Conservation (phyloP, 1,140 invertebrate species). For the Globodera ellingtonae region DNA sequence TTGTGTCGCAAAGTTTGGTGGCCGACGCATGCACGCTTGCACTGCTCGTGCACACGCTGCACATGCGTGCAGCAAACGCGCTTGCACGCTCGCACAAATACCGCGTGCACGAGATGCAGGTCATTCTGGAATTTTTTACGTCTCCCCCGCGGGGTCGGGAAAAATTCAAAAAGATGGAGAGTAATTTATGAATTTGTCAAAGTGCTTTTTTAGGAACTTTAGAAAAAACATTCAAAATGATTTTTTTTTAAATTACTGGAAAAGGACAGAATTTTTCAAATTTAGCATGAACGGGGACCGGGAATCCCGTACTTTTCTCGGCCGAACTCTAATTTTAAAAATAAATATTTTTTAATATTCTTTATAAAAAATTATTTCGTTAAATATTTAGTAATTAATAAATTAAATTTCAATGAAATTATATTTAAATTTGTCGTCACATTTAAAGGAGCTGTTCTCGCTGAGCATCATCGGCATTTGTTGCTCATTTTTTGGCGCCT, state of each 20-base stretch:
- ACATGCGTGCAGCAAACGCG: slow-evolving; percentile 30
- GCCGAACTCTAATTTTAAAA: too few relatives aligned
- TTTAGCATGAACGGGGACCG: too few relatives aligned
- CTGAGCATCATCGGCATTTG: slow-evolving; percentile 36
- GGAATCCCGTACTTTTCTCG: too few relatives aligned
- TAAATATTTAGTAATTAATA: neutral
- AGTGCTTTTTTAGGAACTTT: too few relatives aligned
- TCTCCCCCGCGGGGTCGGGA: too few relatives aligned
- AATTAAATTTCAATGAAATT: neutral
- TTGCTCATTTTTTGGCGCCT: slow-evolving; percentile 35
- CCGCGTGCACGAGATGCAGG: slow-evolving; percentile 41
- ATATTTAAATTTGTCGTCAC: neutral
- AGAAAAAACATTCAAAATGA: neutral
- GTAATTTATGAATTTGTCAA: too few relatives aligned
- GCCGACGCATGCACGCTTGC: slow-evolving; percentile 44
- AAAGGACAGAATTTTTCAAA: too few relatives aligned
- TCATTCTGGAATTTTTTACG: neutral
- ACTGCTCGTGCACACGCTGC: slow-evolving; percentile 39
- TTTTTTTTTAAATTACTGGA: too few relatives aligned
- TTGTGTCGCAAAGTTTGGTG: slow-evolving; percentile 15
- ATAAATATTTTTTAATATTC: too few relatives aligned
- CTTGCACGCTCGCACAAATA: slow-evolving; percentile 46
- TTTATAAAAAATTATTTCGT: too few relatives aligned
- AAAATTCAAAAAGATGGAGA: too few relatives aligned
- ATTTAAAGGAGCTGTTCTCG: slow-evolving; percentile 42